These are phyloP conservation scores for Glaucopsyche alexis DNA, from an alignment of 2,888 invertebrate species.

Conservation along the genomic window DNA sequence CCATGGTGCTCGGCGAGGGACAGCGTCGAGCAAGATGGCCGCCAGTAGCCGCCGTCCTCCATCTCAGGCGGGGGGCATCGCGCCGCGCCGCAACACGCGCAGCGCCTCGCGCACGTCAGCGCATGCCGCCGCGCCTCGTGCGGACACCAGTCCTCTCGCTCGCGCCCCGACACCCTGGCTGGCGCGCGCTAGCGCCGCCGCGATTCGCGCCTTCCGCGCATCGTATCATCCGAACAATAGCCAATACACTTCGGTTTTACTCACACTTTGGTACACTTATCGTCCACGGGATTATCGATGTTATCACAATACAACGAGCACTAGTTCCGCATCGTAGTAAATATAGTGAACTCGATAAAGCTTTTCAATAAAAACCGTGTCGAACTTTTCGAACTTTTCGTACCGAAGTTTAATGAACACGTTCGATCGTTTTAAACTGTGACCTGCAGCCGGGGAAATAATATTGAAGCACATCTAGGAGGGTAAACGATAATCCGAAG, in stretches of 20 bases:
- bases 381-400: constrained; percentile 41
- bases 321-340: constrained; percentile 39
- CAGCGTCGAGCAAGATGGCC: constrained; percentile 76
- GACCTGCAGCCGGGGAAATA: constrained; percentile 20
- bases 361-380: constrained; percentile 32
- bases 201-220: constrained; percentile 62
- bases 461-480: constrained; percentile 21
- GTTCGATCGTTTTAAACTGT: constrained; percentile 21
- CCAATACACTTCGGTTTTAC: constrained; percentile 36
- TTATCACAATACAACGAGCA: constrained; percentile 33
- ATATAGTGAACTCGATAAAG: constrained; percentile 13
- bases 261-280: constrained; percentile 39
- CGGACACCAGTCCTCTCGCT: constrained; percentile 77
- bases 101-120: constrained; percentile 77
- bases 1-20: constrained; percentile 74
- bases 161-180: constrained; percentile 78
- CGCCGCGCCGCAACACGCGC: constrained; percentile 78
- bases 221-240: constrained; percentile 63
- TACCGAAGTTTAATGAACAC: constrained; percentile 10
- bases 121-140: constrained; percentile 78
- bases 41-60: constrained; percentile 77
- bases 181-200: constrained; percentile 63
- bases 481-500: constrained; percentile 19
- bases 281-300: constrained; percentile 6
- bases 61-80: constrained; percentile 76